Evolutionary conservation across 2,888 invertebrate genomes (phyloP), one percentile per base, ranked within the genome.

Genomic region (Elmis aenea): DNA sequence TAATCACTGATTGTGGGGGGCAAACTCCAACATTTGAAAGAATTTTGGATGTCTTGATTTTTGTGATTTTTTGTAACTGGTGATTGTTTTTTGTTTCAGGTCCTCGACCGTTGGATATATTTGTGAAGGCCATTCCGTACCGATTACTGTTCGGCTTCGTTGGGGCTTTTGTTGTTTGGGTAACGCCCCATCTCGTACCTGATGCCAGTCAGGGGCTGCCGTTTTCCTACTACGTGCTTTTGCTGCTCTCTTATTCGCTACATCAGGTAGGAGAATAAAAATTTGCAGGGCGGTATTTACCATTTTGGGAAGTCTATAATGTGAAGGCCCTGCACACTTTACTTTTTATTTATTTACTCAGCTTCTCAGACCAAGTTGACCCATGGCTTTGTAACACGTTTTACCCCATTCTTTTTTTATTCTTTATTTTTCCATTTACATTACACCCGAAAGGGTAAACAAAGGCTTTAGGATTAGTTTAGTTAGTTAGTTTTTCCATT

Each of bases 31-130:
- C n/a, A n/a, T n/a, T n/a, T n/a, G n/a, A n/a, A n/a, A n/a, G n/a
- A n/a, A n/a, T n/a, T n/a, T n/a, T n/a, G n/a, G n/a, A n/a, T n/a
- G n/a, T n/a, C n/a, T n/a, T n/a, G n/a, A n/a, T n/a, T n/a, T n/a
- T n/a, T n/a, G n/a, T n/a, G n/a, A n/a, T 8, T 6, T 18, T 18
- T 18, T 5, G 18, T 8, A 6, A 8, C 5, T 6, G 18, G 5
- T 8, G 8, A 23, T 4, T 23, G 6, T 23, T 5, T 63, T 91
- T 91, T 0, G 6, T 56, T 54, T 79, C 86, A 8, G 94, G 96
- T 2, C 87, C 91, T 0, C 76, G 81, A 36, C 97, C 99, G 0
- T 76, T 99, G 68, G 81, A 88, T 34, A 73, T 96, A 24, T 95
- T 86, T 72, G 66, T 96, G 5, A 83, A 81, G 54, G 93, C 94